Conservation (phyloP, 2,113 vertebrate species). For the Brevimyrus niger region DNA sequence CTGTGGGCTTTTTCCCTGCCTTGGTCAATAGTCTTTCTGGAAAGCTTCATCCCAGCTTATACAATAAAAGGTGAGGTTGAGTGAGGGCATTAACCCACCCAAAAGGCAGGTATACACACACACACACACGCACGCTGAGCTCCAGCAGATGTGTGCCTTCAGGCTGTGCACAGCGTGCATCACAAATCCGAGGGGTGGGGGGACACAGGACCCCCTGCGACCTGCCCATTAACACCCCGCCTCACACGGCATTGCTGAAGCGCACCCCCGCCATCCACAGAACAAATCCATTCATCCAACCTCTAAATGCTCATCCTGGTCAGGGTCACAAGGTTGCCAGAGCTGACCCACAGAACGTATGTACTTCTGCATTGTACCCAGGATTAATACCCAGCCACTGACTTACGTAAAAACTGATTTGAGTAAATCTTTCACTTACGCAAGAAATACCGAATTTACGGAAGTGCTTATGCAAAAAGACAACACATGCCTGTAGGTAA, state of each 20-base stretch:
- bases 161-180: conserved; percentile 13
- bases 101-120: background rate
- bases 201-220: conserved; percentile 12
- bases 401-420: background rate
- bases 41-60: conserved; percentile 3
- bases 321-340: background rate
- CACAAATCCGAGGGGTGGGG: conserved; percentile 19
- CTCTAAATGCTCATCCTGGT: background rate
- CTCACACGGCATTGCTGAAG: background rate
- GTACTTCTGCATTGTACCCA: background rate
- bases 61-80: background rate
- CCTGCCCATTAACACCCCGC: conserved; percentile 2
- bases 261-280: background rate
- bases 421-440: background rate
- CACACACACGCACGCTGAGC: background rate
- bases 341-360: background rate
- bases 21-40: background rate
- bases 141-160: conserved; percentile 18
- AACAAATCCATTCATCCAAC: background rate
- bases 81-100: background rate
- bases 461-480: background rate
- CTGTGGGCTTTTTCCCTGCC: background rate
- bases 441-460: background rate
- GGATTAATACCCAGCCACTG: background rate
- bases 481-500: background rate